Evolutionary conservation across 2,113 vertebrate genomes (phyloP).

Genomic region (Percopsis transmontana): DNA sequence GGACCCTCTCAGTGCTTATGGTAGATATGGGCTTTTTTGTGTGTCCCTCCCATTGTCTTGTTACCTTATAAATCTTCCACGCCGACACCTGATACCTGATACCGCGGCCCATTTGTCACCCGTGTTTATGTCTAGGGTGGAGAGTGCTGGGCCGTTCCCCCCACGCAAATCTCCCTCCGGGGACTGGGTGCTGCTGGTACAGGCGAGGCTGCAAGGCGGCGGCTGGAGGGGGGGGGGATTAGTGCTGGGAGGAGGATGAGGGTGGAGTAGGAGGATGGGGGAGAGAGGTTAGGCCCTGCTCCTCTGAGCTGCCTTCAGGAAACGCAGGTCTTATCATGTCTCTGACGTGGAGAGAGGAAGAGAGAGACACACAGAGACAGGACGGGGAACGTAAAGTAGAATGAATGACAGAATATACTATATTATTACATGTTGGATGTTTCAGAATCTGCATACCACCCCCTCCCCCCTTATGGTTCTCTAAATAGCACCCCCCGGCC

Average conservation of each 20-base stretch:
- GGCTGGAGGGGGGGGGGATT: neutral
- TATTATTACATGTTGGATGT: constrained; percentile 42
- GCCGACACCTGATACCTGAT: constrained; percentile 69
- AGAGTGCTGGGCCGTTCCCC: constrained; percentile 29
- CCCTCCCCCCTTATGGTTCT: constrained; percentile 40
- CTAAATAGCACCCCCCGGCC: neutral
- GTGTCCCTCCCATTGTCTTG: constrained; percentile 62
- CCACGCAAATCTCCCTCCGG: constrained; percentile 8
- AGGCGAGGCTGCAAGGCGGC: constrained; percentile 38
- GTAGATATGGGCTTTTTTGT: constrained; percentile 50
- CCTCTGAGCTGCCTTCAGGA: constrained; percentile 50
- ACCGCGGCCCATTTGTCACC: constrained; percentile 70
- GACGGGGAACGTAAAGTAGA: constrained; percentile 25
- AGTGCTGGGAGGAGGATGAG: neutral
- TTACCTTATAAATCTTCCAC: constrained; percentile 67
- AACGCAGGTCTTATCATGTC: constrained; percentile 54
- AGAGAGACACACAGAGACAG: constrained; percentile 15
- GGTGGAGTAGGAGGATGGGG: constrained; percentile 42
- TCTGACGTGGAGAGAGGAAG: constrained; percentile 10
- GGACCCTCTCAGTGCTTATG: constrained; percentile 35
- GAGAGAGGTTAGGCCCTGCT: constrained; percentile 23
- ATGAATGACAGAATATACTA: neutral
- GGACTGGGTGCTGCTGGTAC: constrained; percentile 49
- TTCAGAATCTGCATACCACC: constrained; percentile 37
- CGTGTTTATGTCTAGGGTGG: constrained; percentile 71